Evolutionary conservation across 2,113 vertebrate species (phyloP).

Genomic region (Pampusana beccarii): DNA sequence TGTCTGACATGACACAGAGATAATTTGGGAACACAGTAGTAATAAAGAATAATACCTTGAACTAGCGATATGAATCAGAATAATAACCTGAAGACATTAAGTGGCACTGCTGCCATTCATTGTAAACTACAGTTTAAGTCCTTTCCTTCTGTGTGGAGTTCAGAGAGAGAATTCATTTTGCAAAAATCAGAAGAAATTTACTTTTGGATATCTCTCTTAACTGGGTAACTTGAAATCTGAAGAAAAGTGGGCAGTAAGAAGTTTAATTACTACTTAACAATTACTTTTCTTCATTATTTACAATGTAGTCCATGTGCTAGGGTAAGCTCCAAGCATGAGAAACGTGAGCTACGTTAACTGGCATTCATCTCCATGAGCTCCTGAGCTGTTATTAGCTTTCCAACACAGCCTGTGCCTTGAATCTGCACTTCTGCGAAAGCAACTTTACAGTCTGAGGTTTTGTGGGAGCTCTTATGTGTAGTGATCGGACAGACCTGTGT

Average conservation of each 20-base stretch:
- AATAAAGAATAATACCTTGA: neutral
- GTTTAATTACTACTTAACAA: neutral
- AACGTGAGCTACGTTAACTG: neutral
- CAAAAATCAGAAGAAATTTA: neutral
- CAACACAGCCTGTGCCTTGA: neutral
- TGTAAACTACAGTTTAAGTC: neutral
- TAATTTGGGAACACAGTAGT: neutral
- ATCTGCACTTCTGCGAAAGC: neutral
- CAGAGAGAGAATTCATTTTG: neutral
- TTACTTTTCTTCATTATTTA: slow-evolving; percentile 21
- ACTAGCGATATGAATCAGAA: neutral
- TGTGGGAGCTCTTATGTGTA: neutral
- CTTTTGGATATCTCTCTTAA: neutral
- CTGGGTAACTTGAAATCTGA: neutral
- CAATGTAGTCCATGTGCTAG: neutral
- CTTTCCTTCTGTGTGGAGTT: neutral
- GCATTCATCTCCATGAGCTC: neutral
- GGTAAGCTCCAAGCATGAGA: neutral
- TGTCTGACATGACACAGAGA: neutral
- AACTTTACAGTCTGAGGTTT: neutral
- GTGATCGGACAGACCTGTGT: neutral
- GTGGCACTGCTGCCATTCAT: neutral
- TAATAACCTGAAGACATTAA: neutral
- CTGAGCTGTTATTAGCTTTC: neutral
- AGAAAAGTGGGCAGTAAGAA: neutral